Conservation (phyloP, 2,113 vertebrate species). For the Clupea harengus region DNA sequence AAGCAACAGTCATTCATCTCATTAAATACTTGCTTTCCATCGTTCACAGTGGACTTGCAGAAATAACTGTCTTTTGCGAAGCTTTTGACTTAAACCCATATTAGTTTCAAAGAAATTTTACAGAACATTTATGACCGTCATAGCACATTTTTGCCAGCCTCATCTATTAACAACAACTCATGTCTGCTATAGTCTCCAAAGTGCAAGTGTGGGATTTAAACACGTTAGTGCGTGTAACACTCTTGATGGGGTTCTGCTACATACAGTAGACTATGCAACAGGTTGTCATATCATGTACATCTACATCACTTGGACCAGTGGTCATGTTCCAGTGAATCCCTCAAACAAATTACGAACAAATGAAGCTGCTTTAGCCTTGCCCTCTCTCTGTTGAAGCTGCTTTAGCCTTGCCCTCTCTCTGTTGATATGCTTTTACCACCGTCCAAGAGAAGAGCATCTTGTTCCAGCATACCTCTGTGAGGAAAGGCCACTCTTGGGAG, state of each 20-base stretch:
- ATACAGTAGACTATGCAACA: neutral
- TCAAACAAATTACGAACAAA: no score
- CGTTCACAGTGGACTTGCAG: neutral
- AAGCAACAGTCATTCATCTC: neutral
- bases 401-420: neutral
- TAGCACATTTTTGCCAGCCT: neutral
- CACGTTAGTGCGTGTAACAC: neutral
- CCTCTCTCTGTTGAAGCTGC: no score
- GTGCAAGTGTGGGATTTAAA: no score
- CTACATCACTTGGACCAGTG: neutral
- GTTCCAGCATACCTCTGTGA: constrained; percentile 26
- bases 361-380: no score
- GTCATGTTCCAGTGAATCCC: neutral
- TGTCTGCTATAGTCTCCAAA: no score
- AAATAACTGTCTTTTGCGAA: neutral
- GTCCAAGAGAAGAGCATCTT: constrained; percentile 1
- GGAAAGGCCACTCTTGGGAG: constrained; percentile 29
- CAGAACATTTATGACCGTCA: neutral
- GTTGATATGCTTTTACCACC: constrained; percentile 37
- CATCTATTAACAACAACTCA: neutral
- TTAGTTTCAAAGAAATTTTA: neutral
- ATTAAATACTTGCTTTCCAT: neutral
- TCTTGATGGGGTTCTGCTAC: no score
- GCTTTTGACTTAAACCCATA: neutral
- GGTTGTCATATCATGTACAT: neutral